Conservation (phyloP, 2,888 invertebrate species). For the Leptarthrus brevirostris region DNA sequence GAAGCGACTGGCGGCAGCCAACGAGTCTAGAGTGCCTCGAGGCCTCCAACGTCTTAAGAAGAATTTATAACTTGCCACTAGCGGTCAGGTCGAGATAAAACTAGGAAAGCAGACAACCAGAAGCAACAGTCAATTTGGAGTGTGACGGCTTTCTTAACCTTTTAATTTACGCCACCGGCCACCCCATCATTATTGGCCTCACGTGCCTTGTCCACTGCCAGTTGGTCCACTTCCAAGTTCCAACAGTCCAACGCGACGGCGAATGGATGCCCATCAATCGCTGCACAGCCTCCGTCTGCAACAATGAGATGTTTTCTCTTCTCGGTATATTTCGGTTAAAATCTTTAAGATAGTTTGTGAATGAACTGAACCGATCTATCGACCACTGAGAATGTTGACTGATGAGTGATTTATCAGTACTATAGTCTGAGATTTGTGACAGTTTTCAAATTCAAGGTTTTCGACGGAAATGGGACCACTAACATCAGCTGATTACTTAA, state of each 20-base stretch:
- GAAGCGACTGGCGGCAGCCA: constrained; percentile 38
- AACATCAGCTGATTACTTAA: neutral
- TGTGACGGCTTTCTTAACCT: constrained; percentile 26
- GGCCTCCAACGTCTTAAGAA: constrained; percentile 8
- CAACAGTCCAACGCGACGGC: neutral
- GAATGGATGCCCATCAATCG: constrained; percentile 9
- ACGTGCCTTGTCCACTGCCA: constrained; percentile 17
- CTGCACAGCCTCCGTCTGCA: constrained; percentile 11
- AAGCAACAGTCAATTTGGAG: neutral
- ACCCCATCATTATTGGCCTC: constrained; percentile 32
- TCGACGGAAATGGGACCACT: neutral
- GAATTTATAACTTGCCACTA: constrained; percentile 27
- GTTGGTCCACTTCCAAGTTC: constrained; percentile 32
- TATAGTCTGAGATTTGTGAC: neutral
- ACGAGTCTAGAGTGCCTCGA: constrained; percentile 30
- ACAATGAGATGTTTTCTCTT: constrained; percentile 28
- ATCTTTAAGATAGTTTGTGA: neutral
- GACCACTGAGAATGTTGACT: neutral
- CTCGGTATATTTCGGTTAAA: neutral
- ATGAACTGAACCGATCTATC: neutral
- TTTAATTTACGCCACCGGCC: constrained; percentile 29
- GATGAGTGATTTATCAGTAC: constrained; percentile 14
- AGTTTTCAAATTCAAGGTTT: constrained; percentile 24
- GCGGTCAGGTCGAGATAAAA: constrained; percentile 1
- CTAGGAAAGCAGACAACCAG: constrained; percentile 22